Evolutionary conservation across 2,797 vertebrate species (phyloP), one percentile per base, ranked within the genome.

Genomic region (Acipenser ruthenus): DNA sequence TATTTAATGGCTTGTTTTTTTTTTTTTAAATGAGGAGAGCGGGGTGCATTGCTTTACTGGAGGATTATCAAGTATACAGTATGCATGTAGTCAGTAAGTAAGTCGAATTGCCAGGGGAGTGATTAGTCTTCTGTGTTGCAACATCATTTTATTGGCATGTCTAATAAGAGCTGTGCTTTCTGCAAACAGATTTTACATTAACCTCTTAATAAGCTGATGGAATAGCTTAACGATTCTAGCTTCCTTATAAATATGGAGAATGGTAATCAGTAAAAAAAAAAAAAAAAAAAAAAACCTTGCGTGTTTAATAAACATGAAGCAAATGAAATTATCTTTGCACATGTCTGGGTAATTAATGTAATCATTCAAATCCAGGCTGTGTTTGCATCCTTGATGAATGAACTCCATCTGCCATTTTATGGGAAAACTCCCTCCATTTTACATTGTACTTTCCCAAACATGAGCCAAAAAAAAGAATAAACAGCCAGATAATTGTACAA

Each of bases 291-390:
- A 37, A 37, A 37, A 37, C 23, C 23, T 37, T 37, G 23, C 23
- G 4, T 13, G 65, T 69, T 75, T 74, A 68, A 70, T 73, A 70
- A 64, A 70, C 60, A 63, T 48, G 66, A 72, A 67, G 66, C 70
- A 71, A 65, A 73, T 67, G 69, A 68, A 74, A 68, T 37, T 37
- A 37, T 74, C 77, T 80, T 73, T 69, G 11, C 62, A 65, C 56
- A 68, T 10, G 72, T 70, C 62, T 63, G 64, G 60, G 50, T 68
- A 70, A 77, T 78, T 73, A 72, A 75, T 49, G 65, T 66, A 62
- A 71, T 71, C 66, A 69, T 60, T 47, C 50, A 37, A 2, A 37
- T 37, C 23, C 4, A 4, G 37, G 37, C 37, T 37, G 37, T 37
- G 37, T 37, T 18, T 18, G 18, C 18, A 18, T 18, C 18, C 18